Conservation (phyloP, 2,888 invertebrate genomes). For the Amiota communis region DNA sequence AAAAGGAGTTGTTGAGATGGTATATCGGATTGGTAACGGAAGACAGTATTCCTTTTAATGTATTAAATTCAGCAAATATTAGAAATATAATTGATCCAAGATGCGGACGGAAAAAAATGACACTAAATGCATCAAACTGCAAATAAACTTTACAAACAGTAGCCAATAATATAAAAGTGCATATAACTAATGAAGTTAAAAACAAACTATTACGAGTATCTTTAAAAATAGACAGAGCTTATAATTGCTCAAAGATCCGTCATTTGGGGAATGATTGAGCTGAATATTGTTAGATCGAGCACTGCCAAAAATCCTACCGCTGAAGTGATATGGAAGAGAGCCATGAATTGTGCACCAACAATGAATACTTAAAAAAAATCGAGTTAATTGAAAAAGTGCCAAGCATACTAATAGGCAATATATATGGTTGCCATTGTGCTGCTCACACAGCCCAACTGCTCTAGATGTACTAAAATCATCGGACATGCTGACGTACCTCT, state of each 20-base stretch:
- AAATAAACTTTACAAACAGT: conserved; percentile 36
- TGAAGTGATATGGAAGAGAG: too few species aligned
- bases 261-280: conserved; percentile 36
- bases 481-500: conserved; percentile 25
- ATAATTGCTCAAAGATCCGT: conserved; percentile 17
- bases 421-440: conserved; percentile 40
- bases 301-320: conserved; percentile 17
- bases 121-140: conserved; percentile 4
- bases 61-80: too few species aligned
- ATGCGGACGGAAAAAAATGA: too few species aligned
- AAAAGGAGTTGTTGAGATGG: too few species aligned
- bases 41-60: too few species aligned
- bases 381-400: too few species aligned
- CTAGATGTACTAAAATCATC: conserved; percentile 36
- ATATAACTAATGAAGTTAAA: conserved; percentile 34
- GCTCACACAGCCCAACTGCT: conserved; percentile 43
- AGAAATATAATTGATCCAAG: too few species aligned
- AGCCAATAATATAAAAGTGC: conserved; percentile 33
- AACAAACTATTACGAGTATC: conserved; percentile 28
- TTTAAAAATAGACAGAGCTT: conserved; percentile 39
- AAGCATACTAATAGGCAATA: conserved; percentile 11
- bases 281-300: conserved; percentile 25
- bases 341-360: too few species aligned
- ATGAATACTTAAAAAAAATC: too few species aligned
- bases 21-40: too few species aligned